phyloP scores from a whole-genome alignment of 2,888 invertebrate species.

The Andrena haemorrhoa region DNA sequence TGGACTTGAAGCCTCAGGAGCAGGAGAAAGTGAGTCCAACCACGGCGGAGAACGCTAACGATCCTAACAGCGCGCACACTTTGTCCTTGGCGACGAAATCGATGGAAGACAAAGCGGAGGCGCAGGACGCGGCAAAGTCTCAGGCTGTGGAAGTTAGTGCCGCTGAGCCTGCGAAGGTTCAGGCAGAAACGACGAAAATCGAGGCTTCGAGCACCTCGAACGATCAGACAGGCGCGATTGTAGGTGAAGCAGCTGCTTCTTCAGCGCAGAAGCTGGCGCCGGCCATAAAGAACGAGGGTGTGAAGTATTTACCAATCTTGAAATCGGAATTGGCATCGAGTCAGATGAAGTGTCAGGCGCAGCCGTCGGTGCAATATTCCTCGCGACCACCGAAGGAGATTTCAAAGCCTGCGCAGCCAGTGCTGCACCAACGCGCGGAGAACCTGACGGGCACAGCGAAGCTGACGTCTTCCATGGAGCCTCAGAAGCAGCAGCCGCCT shows the following conservation, averaged over 20 bases:
- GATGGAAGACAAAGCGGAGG: constrained; percentile 8
- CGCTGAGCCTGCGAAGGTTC: rapidly evolving
- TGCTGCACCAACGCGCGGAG: not conserved
- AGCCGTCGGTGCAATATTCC: constrained; percentile 23
- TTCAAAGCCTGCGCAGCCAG: not conserved
- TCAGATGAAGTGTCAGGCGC: not conserved
- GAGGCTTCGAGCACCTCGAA: no score
- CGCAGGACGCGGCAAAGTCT: rapidly evolving
- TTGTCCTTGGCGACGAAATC: constrained; percentile 16
- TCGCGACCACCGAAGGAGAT: constrained; percentile 8
- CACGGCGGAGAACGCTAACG: not conserved
- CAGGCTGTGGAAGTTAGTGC: rapidly evolving
- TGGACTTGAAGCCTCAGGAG: not conserved
- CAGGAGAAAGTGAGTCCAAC: no score
- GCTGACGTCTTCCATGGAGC: no score
- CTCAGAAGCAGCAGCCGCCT: no score
- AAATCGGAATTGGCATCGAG: constrained; percentile 1
- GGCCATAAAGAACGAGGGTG: not conserved
- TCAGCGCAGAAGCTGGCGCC: not conserved
- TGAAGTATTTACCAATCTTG: constrained; percentile 21
- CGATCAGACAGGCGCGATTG: no score
- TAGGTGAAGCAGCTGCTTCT: not conserved
- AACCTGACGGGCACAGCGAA: not conserved
- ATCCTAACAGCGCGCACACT: not conserved
- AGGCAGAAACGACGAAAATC: not conserved